These are phyloP conservation scores for Chascanopsetta lugubris DNA, from an alignment of 2,113 vertebrate genomes.

Conservation along the genomic window DNA sequence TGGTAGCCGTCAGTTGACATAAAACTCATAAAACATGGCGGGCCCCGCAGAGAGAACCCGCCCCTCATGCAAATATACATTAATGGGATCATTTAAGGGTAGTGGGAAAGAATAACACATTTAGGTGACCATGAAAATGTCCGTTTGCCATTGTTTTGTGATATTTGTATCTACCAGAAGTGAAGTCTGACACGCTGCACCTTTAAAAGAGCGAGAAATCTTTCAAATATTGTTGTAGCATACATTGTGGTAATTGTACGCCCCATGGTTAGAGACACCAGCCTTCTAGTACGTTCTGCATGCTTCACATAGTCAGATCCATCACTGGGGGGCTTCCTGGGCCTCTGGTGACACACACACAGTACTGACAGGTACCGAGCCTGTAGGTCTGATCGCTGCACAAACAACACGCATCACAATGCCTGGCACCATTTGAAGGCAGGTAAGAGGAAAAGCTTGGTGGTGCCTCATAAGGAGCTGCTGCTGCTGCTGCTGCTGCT, in stretches of 20 bases:
- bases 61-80: too few relatives aligned
- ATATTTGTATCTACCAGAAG: too few relatives aligned
- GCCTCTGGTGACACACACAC: background rate
- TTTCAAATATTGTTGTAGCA: background rate
- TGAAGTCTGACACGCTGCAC: too few relatives aligned
- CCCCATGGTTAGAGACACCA: background rate
- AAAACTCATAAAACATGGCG: too few relatives aligned
- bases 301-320: background rate
- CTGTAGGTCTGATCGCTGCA: slow-evolving; percentile 4
- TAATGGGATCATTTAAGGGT: too few relatives aligned
- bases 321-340: background rate
- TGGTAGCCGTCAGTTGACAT: too few relatives aligned
- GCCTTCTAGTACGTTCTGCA: background rate
- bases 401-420: background rate
- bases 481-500: background rate
- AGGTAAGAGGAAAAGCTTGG: slow-evolving; percentile 21
- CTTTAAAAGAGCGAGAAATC: background rate
- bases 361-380: background rate
- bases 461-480: slow-evolving; percentile 2
- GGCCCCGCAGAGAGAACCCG: too few relatives aligned
- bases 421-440: slow-evolving; percentile 24
- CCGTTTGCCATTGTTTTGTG: too few relatives aligned
- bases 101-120: too few relatives aligned
- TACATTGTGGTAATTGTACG: too few relatives aligned
- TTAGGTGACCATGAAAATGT: too few relatives aligned